Percentiles rank a stretch among this genome's conserved stretches.
Evolutionary conservation across 92 coral and sea anemone genomes (phyloP).

Genomic region (Isaurus tuberculatus): DNA sequence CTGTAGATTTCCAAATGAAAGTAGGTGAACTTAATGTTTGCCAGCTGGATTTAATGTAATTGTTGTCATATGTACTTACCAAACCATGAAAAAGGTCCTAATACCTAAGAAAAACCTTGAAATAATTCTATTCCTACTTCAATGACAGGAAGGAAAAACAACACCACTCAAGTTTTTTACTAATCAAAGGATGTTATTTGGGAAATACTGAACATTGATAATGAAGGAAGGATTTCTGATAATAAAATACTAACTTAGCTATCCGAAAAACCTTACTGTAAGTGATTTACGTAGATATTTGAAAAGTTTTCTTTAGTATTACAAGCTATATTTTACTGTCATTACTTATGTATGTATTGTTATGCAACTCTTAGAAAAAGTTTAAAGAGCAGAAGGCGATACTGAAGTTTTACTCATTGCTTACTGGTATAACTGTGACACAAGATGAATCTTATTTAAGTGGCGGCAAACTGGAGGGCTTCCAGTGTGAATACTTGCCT

Average conservation of each 20-base stretch:
- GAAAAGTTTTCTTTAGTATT: not conserved
- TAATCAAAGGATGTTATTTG: too few species aligned
- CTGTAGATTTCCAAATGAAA: too few species aligned
- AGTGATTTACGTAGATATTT: not conserved
- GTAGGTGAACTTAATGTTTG: too few species aligned
- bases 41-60: too few species aligned
- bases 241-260: not conserved
- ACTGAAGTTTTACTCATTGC: slow-evolving; percentile 72
- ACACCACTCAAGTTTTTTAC: too few species aligned
- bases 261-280: not conserved
- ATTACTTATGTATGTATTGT: not conserved
- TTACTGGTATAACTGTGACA: slow-evolving; percentile 84
- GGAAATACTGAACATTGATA: too few species aligned
- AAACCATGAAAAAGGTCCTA: too few species aligned
- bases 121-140: too few species aligned
- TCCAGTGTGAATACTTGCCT: slow-evolving; percentile 70
- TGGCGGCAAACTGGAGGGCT: slow-evolving; percentile 65
- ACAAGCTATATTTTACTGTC: not conserved
- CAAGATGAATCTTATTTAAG: slow-evolving; percentile 54
- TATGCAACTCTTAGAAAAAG: slow-evolving; percentile 41
- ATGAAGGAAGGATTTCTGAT: too few species aligned
- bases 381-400: slow-evolving; percentile 62
- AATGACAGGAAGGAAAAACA: too few species aligned
- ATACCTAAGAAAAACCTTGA: too few species aligned
- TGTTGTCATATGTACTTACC: too few species aligned